Evolutionary conservation across 2,888 invertebrate species (phyloP).

Genomic region (Caenorhabditis afra): DNA sequence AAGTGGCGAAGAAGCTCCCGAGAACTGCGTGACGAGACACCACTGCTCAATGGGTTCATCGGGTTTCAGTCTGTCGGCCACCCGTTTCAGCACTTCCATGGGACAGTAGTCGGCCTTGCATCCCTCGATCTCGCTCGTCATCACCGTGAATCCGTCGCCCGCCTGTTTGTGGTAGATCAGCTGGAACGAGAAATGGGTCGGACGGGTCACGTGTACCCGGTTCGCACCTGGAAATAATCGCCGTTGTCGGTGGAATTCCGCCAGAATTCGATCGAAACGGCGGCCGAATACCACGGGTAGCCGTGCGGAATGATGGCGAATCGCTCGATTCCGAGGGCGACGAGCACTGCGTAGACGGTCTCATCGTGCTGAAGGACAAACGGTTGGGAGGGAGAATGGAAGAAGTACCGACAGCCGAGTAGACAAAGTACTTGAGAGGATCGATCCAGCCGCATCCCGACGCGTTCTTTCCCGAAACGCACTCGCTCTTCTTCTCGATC

Average conservation of each 20-base stretch:
- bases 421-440: conserved; percentile 63
- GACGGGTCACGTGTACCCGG: not conserved
- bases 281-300: conserved; percentile 69
- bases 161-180: conserved; percentile 63
- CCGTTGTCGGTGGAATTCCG: conserved; percentile 49
- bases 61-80: conserved; percentile 51
- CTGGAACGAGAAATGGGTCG: conserved; percentile 38
- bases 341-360: conserved; percentile 67
- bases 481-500: conserved; percentile 58
- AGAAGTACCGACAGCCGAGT: conserved; percentile 60
- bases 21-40: conserved; percentile 35
- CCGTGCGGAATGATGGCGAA: conserved; percentile 60
- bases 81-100: conserved; percentile 42
- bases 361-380: conserved; percentile 63
- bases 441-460: conserved; percentile 60
- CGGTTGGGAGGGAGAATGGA: no score
- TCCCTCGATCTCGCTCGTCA: conserved; percentile 59
- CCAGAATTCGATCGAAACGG: conserved; percentile 66
- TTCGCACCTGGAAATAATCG: conserved; percentile 60
- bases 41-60: conserved; percentile 45
- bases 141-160: conserved; percentile 45
- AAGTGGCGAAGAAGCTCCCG: conserved; percentile 7
- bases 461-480: conserved; percentile 21
- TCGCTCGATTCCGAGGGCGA: conserved; percentile 60
- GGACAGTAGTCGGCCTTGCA: conserved; percentile 61